Conservation (phyloP, 1,140 invertebrate species). For the Drosophila sturtevanti region DNA sequence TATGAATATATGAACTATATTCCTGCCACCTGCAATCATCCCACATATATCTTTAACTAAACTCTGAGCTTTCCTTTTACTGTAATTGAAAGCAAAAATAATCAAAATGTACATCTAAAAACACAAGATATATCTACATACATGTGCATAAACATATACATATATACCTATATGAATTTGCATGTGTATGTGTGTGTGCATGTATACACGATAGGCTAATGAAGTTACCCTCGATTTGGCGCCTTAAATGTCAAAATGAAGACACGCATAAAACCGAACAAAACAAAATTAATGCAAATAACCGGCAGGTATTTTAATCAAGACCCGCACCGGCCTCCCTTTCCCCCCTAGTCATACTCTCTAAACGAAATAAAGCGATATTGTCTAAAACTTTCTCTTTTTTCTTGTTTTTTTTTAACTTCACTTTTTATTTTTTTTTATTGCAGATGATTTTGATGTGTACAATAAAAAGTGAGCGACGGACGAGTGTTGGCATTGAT, state of each 20-base stretch:
- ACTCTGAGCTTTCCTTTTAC: conserved; percentile 26
- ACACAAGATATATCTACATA: not conserved
- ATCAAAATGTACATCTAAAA: not conserved
- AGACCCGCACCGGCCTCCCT: conserved; percentile 29
- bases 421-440: not conserved
- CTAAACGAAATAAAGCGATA: conserved; percentile 25
- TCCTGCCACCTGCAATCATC: not conserved
- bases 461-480: conserved; percentile 61
- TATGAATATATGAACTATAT: too few species aligned
- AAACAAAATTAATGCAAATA: conserved; percentile 75
- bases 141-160: not conserved
- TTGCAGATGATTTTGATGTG: conserved; percentile 54
- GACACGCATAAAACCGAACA: conserved; percentile 62
- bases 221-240: conserved; percentile 51
- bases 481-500: conserved; percentile 70
- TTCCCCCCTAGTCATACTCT: not conserved
- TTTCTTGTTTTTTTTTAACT: conserved; percentile 30
- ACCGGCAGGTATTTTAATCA: conserved; percentile 79
- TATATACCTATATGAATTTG: not conserved
- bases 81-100: conserved; percentile 25
- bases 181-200: not conserved
- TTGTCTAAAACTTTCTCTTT: conserved; percentile 52
- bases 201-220: conserved; percentile 50
- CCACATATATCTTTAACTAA: conserved; percentile 34
- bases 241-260: conserved; percentile 72